phyloP scores from a whole-genome alignment of 2,888 invertebrate genomes.

The Ennomos fuscantarius region DNA sequence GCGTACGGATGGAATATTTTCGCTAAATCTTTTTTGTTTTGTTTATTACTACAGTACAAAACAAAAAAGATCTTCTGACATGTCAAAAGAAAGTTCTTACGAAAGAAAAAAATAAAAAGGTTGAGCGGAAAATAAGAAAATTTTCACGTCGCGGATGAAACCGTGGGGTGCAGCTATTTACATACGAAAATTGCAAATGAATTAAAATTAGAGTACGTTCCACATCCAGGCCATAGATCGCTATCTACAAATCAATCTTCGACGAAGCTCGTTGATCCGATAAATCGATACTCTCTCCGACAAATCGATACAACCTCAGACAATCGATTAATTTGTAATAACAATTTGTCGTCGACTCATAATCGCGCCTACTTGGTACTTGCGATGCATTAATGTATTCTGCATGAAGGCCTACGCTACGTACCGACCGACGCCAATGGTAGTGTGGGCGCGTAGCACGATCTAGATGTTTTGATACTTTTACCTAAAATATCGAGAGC shows the following conservation, averaged over 20 bases:
- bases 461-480: conserved; percentile 64
- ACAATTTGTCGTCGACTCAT: conserved; percentile 80
- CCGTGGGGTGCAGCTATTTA: no score
- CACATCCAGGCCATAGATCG: conserved; percentile 6
- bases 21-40: no score
- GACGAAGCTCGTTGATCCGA: conserved; percentile 28
- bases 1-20: no score
- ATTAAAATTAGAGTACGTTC: no score
- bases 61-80: no score
- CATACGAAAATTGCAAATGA: no score
- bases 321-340: conserved; percentile 75
- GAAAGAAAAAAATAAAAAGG: no score
- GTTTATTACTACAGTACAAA: no score
- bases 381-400: conserved; percentile 78
- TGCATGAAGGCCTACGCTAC: conserved; percentile 70
- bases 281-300: conserved; percentile 31
- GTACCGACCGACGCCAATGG: conserved; percentile 31
- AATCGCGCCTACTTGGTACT: conserved; percentile 80
- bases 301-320: conserved; percentile 30
- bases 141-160: no score
- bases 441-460: conserved; percentile 68
- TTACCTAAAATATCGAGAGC: conserved; percentile 5
- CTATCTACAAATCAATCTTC: conserved; percentile 29
- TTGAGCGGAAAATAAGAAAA: no score
- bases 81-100: no score